These are phyloP conservation scores for Oryctolagus cuniculus DNA, from an alignment of 2,113 vertebrate genomes.

Conservation along the genomic window mOryCun1.1 NC_091440.1:109205001-109205500, in stretches of 20 bases:
- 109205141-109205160: too few species aligned
- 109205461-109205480: background rate
- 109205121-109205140: too few species aligned
- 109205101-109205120: too few species aligned
- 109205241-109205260: constrained; percentile 5
- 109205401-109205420: background rate
- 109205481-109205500: background rate
- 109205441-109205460: background rate
- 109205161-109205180: too few species aligned
- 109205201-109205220: too few species aligned
- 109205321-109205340: background rate
- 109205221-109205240: constrained; percentile 5
- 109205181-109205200: too few species aligned
- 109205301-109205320: background rate
- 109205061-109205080: too few species aligned
- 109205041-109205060: too few species aligned
- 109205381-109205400: background rate
- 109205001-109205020: too few species aligned
- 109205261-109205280: background rate
- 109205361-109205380: background rate
- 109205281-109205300: background rate
- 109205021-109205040: too few species aligned
- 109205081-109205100: too few species aligned
- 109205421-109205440: background rate
- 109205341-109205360: background rate